Conservation (phyloP, 2,797 vertebrate genomes). For the Manis javanica region DNA sequence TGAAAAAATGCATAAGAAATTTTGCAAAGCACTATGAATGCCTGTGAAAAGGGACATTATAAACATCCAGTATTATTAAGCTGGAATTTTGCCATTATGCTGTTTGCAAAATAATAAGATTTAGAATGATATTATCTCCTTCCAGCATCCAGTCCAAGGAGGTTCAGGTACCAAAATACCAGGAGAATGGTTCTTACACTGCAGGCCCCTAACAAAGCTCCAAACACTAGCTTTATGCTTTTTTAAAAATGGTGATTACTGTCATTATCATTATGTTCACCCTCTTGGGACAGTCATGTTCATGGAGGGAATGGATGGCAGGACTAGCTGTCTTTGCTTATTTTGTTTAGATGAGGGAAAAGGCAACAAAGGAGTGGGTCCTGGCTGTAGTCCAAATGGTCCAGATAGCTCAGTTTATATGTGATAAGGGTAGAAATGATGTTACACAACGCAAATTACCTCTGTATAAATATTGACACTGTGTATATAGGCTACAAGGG, state of each 20-base stretch:
- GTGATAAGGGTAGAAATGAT: background rate
- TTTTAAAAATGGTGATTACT: background rate
- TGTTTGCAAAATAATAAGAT: constrained; percentile 63
- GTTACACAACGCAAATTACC: constrained; percentile 6
- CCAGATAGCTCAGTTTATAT: constrained; percentile 41
- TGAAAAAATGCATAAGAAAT: constrained; percentile 58
- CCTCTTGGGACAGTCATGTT: background rate
- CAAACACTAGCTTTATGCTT: constrained; percentile 5
- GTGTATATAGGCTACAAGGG: background rate
- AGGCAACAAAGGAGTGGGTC: background rate
- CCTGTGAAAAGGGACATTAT: constrained; percentile 66
- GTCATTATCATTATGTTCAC: constrained; percentile 43
- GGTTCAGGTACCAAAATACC: constrained; percentile 56
- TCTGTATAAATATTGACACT: constrained; percentile 19
- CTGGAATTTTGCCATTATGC: constrained; percentile 73
- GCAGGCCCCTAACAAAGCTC: constrained; percentile 8
- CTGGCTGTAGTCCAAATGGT: background rate
- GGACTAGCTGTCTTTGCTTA: constrained; percentile 16
- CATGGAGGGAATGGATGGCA: constrained; percentile 8
- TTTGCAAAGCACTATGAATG: constrained; percentile 57
- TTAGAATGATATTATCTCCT: constrained; percentile 68
- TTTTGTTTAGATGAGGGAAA: constrained; percentile 48
- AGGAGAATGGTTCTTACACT: background rate
- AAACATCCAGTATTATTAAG: constrained; percentile 69
- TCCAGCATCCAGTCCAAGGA: constrained; percentile 52